Conservation (phyloP, 1,140 invertebrate genomes). For the Philaenus spumarius region DNA sequence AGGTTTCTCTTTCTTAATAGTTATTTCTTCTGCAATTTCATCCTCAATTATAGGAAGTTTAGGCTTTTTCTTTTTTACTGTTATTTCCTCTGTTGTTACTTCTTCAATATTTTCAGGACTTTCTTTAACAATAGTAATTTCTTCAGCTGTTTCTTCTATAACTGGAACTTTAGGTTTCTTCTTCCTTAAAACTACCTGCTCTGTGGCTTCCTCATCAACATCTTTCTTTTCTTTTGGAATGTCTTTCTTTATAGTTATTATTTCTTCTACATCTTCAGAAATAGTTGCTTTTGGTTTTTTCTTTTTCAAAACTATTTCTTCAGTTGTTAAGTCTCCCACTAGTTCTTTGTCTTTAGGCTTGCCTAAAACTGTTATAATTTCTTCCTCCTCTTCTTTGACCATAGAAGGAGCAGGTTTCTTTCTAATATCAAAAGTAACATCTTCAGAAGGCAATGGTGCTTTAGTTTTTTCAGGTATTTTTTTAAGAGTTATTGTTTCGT, state of each 20-base stretch:
- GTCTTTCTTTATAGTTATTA: conserved; percentile 27
- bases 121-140: conserved; percentile 42
- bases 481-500: conserved; percentile 30
- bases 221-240: conserved; percentile 20
- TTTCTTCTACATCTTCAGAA: conserved; percentile 24
- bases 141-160: conserved; percentile 40
- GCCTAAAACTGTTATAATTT: not conserved
- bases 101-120: conserved; percentile 31
- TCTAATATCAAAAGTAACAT: conserved; percentile 5
- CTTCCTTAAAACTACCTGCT: conserved; percentile 6
- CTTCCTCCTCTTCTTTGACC: conserved; percentile 17
- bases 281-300: conserved; percentile 25
- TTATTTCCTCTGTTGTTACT: conserved; percentile 34
- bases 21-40: conserved; percentile 34
- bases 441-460: conserved; percentile 22
- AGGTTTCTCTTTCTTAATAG: conserved; percentile 31
- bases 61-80: conserved; percentile 34
- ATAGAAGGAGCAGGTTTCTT: conserved; percentile 10
- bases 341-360: conserved; percentile 26
- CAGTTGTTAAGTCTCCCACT: conserved; percentile 41
- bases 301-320: conserved; percentile 36
- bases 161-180: conserved; percentile 32
- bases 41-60: conserved; percentile 25
- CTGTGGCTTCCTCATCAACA: conserved; percentile 32
- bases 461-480: conserved; percentile 30